Evolutionary conservation across 2,888 invertebrate species (phyloP), one percentile per base, ranked within the genome.

Genomic region (Apodemia mormo): DNA sequence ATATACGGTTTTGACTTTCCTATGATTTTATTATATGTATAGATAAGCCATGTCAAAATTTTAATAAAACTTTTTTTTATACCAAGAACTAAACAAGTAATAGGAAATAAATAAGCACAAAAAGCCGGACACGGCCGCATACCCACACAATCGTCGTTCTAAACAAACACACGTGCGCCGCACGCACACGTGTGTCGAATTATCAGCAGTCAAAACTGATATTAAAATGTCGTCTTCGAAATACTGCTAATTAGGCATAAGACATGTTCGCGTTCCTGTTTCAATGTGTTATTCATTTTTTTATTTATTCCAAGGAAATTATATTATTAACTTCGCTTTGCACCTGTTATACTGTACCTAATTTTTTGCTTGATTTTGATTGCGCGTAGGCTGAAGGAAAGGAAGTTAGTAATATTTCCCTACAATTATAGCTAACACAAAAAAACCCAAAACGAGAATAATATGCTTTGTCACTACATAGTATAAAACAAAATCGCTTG

Each of bases 181-280:
- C 33, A 33, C 61, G 33, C 37, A 64, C 61, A 64, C 61, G 61
- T 64, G 61, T 14, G 7, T 37, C 33, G 61, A 64, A 37, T 64
- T 64, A 64, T 64, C 33, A 64, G 14, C 30, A 64, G 61, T 64
- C 61, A 64, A 37, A 64, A 64, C 37, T 37, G 14, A 64, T 64
- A 64, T 64, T 64, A 64, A 64, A 58, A 30, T 30, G 58, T 58
- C 58, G 29, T 58, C 61, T 64, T 14, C 61, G 33, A 64, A 33
- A n/a, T 5, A 64, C 61, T 64, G 61, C 61, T 64, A 64, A 64
- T 64, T 64, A 64, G 61, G 61, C 61, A n/a, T 64, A 3, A n/a
- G 61, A 33, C 61, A 64, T 33, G 30, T 64, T 64, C 5, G 33
- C 30, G 14, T 64, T 64, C 14, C 33, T 37, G 61, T n/a, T 64